These are phyloP conservation scores for Chaenodraco wilsoni DNA, from an alignment of 2,797 vertebrate species.

Conservation along the genomic window DNA sequence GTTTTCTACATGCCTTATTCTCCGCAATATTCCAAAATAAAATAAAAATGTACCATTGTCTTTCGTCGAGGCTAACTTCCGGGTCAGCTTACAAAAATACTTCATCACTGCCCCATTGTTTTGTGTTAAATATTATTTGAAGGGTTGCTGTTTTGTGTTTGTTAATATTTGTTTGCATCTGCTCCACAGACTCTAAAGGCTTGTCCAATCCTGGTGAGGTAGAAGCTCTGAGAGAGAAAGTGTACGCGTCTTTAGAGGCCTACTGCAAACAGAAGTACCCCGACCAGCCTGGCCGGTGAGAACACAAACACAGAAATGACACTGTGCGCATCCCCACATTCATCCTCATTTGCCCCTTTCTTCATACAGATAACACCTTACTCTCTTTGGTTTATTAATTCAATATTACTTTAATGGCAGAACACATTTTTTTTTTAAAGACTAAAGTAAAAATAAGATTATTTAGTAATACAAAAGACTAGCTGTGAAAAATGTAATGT, in stretches of 20 bases:
- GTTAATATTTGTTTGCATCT: not conserved
- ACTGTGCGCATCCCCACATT: not conserved
- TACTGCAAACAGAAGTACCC: slow-evolving; percentile 99
- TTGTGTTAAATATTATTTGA: no score
- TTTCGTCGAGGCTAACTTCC: no score
- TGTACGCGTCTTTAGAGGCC: slow-evolving; percentile 96
- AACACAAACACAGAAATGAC: slow-evolving; percentile 2
- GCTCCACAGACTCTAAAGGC: slow-evolving; percentile 93
- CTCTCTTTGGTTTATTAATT: not conserved
- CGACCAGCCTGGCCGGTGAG: slow-evolving; percentile 97
- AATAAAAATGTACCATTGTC: no score
- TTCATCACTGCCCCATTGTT: no score
- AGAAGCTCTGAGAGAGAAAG: slow-evolving; percentile 96
- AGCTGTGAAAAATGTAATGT: not conserved
- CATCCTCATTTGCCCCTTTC: not conserved
- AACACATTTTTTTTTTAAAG: not conserved
- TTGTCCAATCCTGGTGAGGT: slow-evolving; percentile 96
- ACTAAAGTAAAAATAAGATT: not conserved
- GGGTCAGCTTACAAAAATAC: no score
- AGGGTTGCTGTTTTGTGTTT: not conserved
- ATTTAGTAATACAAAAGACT: not conserved
- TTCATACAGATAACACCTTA: not conserved
- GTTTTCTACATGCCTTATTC: no score
- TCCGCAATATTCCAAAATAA: no score
- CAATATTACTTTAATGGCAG: not conserved